Conservation (phyloP, 2,797 vertebrate species). For the Acanthurus lineatus region DNA sequence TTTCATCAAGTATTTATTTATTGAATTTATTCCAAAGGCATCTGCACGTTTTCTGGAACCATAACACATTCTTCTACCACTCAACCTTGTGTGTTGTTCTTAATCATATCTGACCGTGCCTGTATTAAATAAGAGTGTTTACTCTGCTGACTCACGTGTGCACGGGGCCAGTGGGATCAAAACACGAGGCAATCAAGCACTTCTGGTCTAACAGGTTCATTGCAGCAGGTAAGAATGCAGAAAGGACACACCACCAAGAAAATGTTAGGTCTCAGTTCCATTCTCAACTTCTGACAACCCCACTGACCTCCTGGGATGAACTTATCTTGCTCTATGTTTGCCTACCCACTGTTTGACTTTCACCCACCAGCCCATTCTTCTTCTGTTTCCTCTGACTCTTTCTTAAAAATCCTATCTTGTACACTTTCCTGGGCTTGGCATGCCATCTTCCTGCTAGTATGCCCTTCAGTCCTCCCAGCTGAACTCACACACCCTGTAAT, state of each 20-base stretch:
- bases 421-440: not conserved
- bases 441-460: not conserved
- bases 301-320: constrained; percentile 10
- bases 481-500: constrained; percentile 12
- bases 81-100: not conserved
- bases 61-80: not conserved
- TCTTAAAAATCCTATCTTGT: not conserved
- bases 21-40: not conserved
- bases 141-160: constrained; percentile 33
- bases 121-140: not conserved
- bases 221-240: not conserved
- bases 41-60: not conserved
- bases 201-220: constrained; percentile 62
- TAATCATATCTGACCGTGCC: not conserved
- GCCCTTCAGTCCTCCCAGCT: not conserved
- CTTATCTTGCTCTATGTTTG: not conserved
- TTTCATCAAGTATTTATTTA: not conserved
- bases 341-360: not conserved
- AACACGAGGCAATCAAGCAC: constrained; percentile 20
- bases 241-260: not conserved
- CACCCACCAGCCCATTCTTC: not conserved
- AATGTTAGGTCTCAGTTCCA: not conserved
- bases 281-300: constrained; percentile 5
- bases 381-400: not conserved
- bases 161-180: not conserved